Evolutionary conservation across 2,113 vertebrate species (phyloP), one percentile per base, ranked within the genome.

Genomic region (Columbina picui): DNA sequence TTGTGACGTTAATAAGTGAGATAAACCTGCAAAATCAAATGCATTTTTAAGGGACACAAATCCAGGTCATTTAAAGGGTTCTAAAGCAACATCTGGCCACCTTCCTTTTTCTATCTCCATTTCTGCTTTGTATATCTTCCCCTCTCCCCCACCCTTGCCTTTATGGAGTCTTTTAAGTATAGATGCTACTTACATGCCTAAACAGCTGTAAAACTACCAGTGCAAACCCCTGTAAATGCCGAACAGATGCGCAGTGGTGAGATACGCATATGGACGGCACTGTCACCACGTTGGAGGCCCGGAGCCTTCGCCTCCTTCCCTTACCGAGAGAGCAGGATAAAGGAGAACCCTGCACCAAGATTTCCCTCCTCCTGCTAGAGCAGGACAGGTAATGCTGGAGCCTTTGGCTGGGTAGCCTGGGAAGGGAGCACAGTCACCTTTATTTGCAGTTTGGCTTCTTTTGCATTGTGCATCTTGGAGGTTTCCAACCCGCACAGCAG

Each of bases 181-280:
- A 49, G 92, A 92, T 89, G 84, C 87, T 96, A 84, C 93, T 96
- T 88, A 93, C 85, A 90, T 74, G 93, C 26, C 90, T 88, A 50
- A 96, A 95, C 93, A 95, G 74, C 91, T 96, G 96, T 96, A 96
- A 93, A 96, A 77, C 74, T 50, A 90, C 67, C 84, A 59, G 91
- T 41, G 61, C 78, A 95, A 53, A n/a, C 69, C 84, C 77, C 47
- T 78, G 93, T 38, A 95, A 96, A 95, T 70, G 95, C 79, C 1
- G 4, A 90, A 16, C 94, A 97, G 96, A 87, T 97, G 96, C 81
- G 11, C 6, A 4, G 84, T n/a, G 45, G 27, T 47, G 91, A 77
- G 78, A 36, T 0, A 0, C 6, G 21, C 47, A 12, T 38, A 71
- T 11, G 39, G 93, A 76, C 77, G 84, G 73, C 12, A 0, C 77